These are phyloP conservation scores for Himalopsyche japonica DNA, from an alignment of 2,888 invertebrate species.

Conservation along the genomic window DNA sequence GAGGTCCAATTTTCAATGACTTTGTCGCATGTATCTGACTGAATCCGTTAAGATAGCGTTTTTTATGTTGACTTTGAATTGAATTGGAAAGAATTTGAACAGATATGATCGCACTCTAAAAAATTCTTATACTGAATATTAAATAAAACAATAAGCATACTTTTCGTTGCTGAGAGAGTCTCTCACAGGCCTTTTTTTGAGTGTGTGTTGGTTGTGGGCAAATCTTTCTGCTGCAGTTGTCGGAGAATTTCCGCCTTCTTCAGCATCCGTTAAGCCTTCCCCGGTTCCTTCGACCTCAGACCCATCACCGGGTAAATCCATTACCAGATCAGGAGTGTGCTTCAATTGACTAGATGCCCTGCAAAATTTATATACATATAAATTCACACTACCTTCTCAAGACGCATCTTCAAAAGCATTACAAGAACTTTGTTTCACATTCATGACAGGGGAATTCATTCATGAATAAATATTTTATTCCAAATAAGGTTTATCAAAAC, in stretches of 20 bases:
- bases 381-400: not conserved
- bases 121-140: too few species aligned
- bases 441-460: too few species aligned
- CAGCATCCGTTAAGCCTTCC: conserved; percentile 43
- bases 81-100: too few species aligned
- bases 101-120: too few species aligned
- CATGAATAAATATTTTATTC: too few species aligned
- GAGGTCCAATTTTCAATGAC: too few species aligned
- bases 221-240: conserved; percentile 51
- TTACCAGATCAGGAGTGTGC: conserved; percentile 75
- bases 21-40: too few species aligned
- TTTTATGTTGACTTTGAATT: too few species aligned
- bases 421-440: too few species aligned
- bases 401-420: too few species aligned
- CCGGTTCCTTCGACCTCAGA: conserved; percentile 46
- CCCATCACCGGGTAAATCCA: conserved; percentile 73
- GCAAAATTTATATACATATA: not conserved
- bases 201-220: conserved; percentile 51
- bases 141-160: conserved; percentile 5
- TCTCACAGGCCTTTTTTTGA: conserved; percentile 47
- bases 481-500: too few species aligned
- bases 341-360: conserved; percentile 39
- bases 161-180: conserved; percentile 34
- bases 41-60: too few species aligned
- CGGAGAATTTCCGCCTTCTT: conserved; percentile 40